Evolutionary conservation across 2,113 vertebrate genomes (phyloP).

Genomic region (Cyrtonyx montezumae): DNA sequence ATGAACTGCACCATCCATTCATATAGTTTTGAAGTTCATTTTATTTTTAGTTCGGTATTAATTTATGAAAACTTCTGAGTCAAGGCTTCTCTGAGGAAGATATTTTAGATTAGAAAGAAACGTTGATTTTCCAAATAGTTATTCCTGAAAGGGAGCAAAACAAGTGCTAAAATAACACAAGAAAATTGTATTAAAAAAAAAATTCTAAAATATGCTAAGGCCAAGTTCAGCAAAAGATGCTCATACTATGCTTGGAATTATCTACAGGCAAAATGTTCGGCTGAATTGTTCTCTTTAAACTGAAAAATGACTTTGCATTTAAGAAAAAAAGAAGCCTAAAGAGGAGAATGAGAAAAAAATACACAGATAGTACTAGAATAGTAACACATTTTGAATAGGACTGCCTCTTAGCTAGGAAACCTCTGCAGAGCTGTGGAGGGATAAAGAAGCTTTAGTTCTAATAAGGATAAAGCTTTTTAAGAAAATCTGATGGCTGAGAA

Average conservation of each 20-base stretch:
- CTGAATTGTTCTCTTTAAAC: background rate
- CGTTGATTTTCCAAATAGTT: no score
- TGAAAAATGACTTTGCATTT: background rate
- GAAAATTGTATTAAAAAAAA: background rate
- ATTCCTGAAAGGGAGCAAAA: no score
- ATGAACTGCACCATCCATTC: no score
- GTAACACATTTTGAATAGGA: background rate
- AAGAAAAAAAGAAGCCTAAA: background rate
- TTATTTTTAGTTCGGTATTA: no score
- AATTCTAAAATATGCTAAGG: background rate
- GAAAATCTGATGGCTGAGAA: background rate
- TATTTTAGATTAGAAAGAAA: no score
- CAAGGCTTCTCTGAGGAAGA: no score
- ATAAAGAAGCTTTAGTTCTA: conserved; percentile 41
- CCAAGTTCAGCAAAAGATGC: background rate
- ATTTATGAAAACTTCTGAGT: no score
- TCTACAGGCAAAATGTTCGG: background rate
- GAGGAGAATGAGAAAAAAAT: background rate
- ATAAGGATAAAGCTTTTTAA: conserved; percentile 16
- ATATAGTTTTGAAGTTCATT: no score
- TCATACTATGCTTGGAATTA: background rate
- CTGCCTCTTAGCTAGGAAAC: background rate
- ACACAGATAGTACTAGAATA: background rate
- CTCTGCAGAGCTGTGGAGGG: background rate
- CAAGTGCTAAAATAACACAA: no score